Evolutionary conservation across 2,888 invertebrate genomes (phyloP).

Genomic region (Tetrapedia diversipes): DNA sequence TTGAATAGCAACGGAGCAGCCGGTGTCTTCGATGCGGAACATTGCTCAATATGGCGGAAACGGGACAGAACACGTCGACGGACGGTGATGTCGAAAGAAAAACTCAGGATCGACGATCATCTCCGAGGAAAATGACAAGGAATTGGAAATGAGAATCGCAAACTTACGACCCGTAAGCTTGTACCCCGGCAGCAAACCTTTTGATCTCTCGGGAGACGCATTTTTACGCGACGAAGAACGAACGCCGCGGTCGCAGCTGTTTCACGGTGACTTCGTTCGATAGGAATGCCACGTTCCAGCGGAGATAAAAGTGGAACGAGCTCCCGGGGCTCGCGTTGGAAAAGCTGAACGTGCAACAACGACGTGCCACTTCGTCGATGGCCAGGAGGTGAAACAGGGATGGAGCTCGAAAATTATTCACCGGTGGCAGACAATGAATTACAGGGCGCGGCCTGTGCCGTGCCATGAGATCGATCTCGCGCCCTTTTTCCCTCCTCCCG

Average conservation of each 20-base stretch:
- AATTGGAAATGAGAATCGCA: slow-evolving; percentile 71
- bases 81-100: slow-evolving; percentile 57
- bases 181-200: slow-evolving; percentile 28
- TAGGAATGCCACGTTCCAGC: background rate
- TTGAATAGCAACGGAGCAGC: slow-evolving; percentile 57
- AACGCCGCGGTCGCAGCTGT: slow-evolving; percentile 46
- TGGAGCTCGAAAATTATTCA: slow-evolving; percentile 42
- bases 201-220: slow-evolving; percentile 39
- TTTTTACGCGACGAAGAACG: slow-evolving; percentile 43
- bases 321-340: background rate
- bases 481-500: slow-evolving; percentile 45
- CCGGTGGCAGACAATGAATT: slow-evolving; percentile 70
- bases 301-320: slow-evolving; percentile 9
- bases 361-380: slow-evolving; percentile 22
- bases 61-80: slow-evolving; percentile 48
- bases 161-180: slow-evolving; percentile 72
- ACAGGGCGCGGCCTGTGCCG: slow-evolving; percentile 58
- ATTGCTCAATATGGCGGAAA: slow-evolving; percentile 75
- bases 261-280: slow-evolving; percentile 17
- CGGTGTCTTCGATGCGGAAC: slow-evolving; percentile 61
- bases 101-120: slow-evolving; percentile 61
- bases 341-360: background rate
- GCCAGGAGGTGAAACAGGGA: slow-evolving; percentile 6
- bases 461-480: slow-evolving; percentile 52
- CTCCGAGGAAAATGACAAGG: slow-evolving; percentile 54